Evolutionary conservation across 2,888 invertebrate genomes (phyloP).

Genomic region (Amphipoea oculea): DNA sequence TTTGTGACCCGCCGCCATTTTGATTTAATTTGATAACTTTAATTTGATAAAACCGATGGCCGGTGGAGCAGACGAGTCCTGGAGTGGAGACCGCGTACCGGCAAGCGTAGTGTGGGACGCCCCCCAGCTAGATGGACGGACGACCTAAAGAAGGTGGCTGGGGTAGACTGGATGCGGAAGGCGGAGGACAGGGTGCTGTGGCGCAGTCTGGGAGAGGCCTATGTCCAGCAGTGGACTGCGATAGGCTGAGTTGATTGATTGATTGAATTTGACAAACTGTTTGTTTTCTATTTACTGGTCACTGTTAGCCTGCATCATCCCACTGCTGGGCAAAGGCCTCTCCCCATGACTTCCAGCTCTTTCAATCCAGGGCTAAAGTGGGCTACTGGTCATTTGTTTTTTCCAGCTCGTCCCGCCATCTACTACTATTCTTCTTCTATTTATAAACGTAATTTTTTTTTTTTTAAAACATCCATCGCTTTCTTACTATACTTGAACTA

Average conservation of each 20-base stretch:
- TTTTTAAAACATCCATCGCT: neutral
- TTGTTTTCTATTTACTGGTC: neutral
- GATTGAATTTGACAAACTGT: neutral
- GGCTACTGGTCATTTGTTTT: neutral
- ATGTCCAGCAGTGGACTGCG: too few relatives aligned
- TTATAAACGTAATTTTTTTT: neutral
- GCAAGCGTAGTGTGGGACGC: too few relatives aligned
- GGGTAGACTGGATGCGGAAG: too few relatives aligned
- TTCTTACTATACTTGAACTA: neutral
- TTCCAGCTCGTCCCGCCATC: neutral
- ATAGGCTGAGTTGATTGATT: too few relatives aligned
- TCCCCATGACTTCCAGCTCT: neutral
- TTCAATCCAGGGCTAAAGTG: neutral
- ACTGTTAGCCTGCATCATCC: neutral
- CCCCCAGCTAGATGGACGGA: too few relatives aligned
- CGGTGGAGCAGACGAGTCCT: too few relatives aligned
- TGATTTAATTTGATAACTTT: neutral
- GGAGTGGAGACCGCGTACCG: too few relatives aligned
- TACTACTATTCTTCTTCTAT: neutral
- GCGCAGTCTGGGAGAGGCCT: too few relatives aligned
- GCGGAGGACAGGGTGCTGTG: too few relatives aligned
- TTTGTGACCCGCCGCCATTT: neutral
- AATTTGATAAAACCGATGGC: neutral
- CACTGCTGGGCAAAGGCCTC: neutral
- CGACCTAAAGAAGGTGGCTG: too few relatives aligned